Base-by-base conservation (phyloP, 2,113 vertebrate species). In the Lichenostomus cassidix region DNA sequence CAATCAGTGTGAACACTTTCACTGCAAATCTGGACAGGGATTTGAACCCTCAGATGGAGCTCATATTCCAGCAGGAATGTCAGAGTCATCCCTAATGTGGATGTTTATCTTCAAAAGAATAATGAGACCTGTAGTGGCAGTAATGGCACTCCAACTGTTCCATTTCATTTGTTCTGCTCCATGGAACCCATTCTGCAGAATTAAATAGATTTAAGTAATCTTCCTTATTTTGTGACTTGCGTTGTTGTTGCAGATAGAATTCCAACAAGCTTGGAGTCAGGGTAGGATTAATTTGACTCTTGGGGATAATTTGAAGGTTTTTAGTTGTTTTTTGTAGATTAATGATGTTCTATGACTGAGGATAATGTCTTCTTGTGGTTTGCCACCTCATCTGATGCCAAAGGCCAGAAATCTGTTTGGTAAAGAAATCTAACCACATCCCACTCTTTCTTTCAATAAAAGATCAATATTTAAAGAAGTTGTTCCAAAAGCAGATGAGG, bases 121-220 rank as follows among this genome's bases (percentile, higher is more conserved):
- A 68, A 92, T 83, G 65, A 93, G 85, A 76, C 53, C 92, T 85
- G 41, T 73, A 77, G 63, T 70, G 49, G 55, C 87, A 79, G 67
- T 94, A 94, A 89, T 87, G 78, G 74, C 76, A 47, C 84, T 80
- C 79, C 87, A 73, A 41, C 78, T 89, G 75, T 85, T 95, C 80
- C 67, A 37, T 96, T 94, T 95, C 47, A 94, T 93, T 92, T 87
- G 79, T 83, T 93, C 70, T 96, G 78, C 84, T 88, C 71, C 89
- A 46, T 87, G 83, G 89, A 94, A 65, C 83, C 71, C 77, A 60
- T 93, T 82, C 83, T 68, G 84, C 65, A 93, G 77, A 95, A 96
- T 95, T 93, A 83, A 94, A 87, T 23, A 67, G 69, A 87, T 80
- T 79, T 96, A 77, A 94, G 87, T 82, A 75, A 90, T 94, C 79